Evolutionary conservation across 2,888 invertebrate genomes (phyloP), one percentile per base, ranked within the genome.

Genomic region (Drosophila fulvimacula): DNA sequence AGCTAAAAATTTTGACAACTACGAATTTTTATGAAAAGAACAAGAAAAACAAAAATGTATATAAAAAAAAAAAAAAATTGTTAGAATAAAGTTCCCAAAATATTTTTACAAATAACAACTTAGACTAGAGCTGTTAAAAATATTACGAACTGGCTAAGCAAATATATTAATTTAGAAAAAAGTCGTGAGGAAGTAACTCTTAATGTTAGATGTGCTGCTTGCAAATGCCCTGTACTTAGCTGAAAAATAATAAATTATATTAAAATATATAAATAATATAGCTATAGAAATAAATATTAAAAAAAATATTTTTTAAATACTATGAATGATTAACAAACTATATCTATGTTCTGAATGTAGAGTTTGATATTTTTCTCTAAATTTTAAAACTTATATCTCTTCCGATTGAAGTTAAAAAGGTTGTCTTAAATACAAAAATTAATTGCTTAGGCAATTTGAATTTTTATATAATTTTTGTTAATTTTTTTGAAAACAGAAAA

Each of bases 71-170:
- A 19, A 17, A 6, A 38, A 56, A 36, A 21, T 30, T 36, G 5
- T 39, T 30, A 17, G 30, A 27, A 70, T 69, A 6, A 41, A 67
- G 61, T 42, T 69, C 42, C 64, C 30, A 51, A n/a, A 38, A 32
- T 24, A 48, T 39, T 19, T 48, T 0, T 6, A 11, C 15, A 24
- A 38, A 39, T n/a, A n/a, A n/a, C n/a, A 39, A 38, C 6, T 11
- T 36, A 52, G n/a, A 1, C 6, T n/a, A 24, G 11, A n/a, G 5
- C 11, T 27, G 9, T 7, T 1, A n/a, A n/a, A 11, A 24, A 1
- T n/a, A 6, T 27, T 60, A 56, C 13, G 11, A n/a, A 10, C 6
- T 15, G 51, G 5, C 10, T 27, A 27, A 10, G 30, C 27, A 27
- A 9, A 21, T n/a, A 30, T 30, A 30, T 2, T 5, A 10, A 5